phyloP scores from a whole-genome alignment of 2,888 invertebrate species.

The Eupithecia abbreviata region DNA sequence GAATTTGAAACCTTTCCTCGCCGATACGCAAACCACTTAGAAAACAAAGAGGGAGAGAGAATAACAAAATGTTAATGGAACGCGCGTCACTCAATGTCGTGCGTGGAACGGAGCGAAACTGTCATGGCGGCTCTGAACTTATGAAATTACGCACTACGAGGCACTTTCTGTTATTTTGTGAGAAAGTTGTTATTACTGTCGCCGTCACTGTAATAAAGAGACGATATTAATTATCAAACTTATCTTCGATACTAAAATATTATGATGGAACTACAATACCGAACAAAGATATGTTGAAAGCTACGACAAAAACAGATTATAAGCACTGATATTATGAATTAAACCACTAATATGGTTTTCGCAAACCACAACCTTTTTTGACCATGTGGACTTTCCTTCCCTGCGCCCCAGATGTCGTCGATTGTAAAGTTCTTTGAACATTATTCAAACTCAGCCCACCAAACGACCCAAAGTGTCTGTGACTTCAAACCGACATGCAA shows the following conservation, averaged over 20 bases:
- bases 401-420: background rate
- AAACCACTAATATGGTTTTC: background rate
- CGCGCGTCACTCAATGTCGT: conserved; percentile 22
- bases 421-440: background rate
- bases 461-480: background rate
- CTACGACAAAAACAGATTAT: background rate
- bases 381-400: background rate
- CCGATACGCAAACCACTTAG: background rate
- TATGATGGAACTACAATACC: background rate
- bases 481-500: background rate
- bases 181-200: conserved; percentile 1
- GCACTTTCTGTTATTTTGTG: conserved; percentile 3
- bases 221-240: background rate
- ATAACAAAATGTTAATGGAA: conserved; percentile 24
- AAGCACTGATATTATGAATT: background rate
- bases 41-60: conserved; percentile 3
- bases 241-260: background rate
- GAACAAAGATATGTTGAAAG: background rate
- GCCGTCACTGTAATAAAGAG: background rate
- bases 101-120: conserved; percentile 25
- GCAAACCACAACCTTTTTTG: background rate
- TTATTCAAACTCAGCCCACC: background rate
- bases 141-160: conserved; percentile 13
- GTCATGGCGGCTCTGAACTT: conserved; percentile 22
- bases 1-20: conserved; percentile 1